These are phyloP conservation scores for Empis livida DNA, from an alignment of 2,888 invertebrate species.

Conservation along the genomic window DNA sequence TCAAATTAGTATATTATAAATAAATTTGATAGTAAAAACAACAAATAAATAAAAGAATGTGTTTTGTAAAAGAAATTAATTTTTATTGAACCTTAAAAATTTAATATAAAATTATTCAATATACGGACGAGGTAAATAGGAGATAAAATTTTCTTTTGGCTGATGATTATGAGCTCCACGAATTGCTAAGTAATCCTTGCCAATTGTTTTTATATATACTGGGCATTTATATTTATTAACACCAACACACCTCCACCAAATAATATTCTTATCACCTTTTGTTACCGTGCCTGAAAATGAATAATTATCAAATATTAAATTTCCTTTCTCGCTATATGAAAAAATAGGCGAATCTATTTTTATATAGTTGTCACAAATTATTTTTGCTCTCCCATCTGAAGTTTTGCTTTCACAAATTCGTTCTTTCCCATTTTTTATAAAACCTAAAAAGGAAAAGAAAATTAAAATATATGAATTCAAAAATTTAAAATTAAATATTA, in stretches of 20 bases:
- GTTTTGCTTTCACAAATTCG: too few species aligned
- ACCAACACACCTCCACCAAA: slow-evolving; percentile 28
- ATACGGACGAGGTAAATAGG: not conserved
- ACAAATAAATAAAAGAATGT: too few species aligned
- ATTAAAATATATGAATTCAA: too few species aligned
- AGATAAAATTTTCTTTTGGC: not conserved
- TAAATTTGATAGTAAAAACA: too few species aligned
- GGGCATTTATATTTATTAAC: slow-evolving; percentile 25
- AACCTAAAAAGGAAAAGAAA: too few species aligned
- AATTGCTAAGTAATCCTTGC: slow-evolving; percentile 19
- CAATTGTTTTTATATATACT: slow-evolving; percentile 24
- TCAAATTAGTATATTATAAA: too few species aligned
- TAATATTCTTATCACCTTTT: slow-evolving; percentile 19
- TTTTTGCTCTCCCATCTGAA: not conserved
- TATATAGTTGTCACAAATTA: not conserved
- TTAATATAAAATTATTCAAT: not conserved
- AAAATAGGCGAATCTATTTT: slow-evolving; percentile 9
- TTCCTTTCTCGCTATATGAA: slow-evolving; percentile 29
- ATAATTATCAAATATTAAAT: slow-evolving; percentile 25
- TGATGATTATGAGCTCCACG: slow-evolving; percentile 28
- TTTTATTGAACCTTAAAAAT: not conserved
- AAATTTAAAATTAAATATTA: too few species aligned
- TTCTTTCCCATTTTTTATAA: too few species aligned
- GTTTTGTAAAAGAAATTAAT: not conserved
- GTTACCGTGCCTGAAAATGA: slow-evolving; percentile 21